Evolutionary conservation across 2,888 invertebrate species (phyloP).

Genomic region (Agrochola lota): DNA sequence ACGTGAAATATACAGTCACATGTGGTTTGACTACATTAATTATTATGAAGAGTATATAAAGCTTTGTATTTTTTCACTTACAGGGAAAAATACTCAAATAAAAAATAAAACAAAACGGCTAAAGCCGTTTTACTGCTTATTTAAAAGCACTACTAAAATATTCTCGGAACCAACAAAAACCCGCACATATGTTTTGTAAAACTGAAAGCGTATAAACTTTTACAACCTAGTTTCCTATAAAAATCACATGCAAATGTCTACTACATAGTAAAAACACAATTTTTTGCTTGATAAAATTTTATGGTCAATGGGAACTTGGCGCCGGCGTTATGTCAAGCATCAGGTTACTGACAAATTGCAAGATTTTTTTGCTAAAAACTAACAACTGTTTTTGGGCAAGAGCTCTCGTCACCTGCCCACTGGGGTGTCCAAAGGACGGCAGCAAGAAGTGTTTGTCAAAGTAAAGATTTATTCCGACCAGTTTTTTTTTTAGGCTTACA

Average conservation of each 20-base stretch:
- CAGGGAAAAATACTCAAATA: not conserved
- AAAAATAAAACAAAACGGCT: not conserved
- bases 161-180: slow-evolving; percentile 46
- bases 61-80: not conserved
- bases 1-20: not conserved
- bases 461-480: slow-evolving; percentile 51
- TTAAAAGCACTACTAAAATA: slow-evolving; percentile 26
- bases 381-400: slow-evolving; percentile 47
- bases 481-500: slow-evolving; percentile 43
- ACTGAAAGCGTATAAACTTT: slow-evolving; percentile 60
- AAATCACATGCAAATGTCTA: slow-evolving; percentile 63
- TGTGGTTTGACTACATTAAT: not conserved
- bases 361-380: slow-evolving; percentile 34
- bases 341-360: slow-evolving; percentile 64
- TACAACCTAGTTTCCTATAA: slow-evolving; percentile 60
- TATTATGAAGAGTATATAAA: not conserved
- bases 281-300: slow-evolving; percentile 68
- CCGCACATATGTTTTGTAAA: slow-evolving; percentile 49
- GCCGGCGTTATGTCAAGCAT: slow-evolving; percentile 68
- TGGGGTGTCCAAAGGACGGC: slow-evolving; percentile 38
- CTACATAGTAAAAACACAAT: slow-evolving; percentile 48
- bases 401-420: slow-evolving; percentile 61
- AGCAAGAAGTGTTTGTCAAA: slow-evolving; percentile 39
- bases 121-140: slow-evolving; percentile 16
- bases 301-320: slow-evolving; percentile 64